Evolutionary conservation across 1,140 invertebrate genomes (phyloP).

Genomic region (Eufriesea mexicana): DNA sequence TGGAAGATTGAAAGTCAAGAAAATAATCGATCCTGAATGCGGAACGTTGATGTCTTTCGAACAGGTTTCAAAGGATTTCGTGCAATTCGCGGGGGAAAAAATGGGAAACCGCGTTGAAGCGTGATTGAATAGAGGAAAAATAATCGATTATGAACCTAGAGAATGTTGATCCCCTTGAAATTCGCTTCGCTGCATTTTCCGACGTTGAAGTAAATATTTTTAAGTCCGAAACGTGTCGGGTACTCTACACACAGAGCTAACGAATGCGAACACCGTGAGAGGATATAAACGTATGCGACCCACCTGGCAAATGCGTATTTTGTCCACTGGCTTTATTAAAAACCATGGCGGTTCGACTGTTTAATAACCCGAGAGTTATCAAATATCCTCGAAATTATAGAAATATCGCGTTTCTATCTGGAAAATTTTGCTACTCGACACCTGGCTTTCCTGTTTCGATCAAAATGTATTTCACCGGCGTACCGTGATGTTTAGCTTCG

Average conservation of each 20-base stretch:
- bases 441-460: background rate
- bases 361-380: background rate
- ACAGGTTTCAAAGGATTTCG: slow-evolving; percentile 37
- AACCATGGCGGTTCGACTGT: background rate
- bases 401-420: too few relatives aligned
- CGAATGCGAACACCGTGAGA: background rate
- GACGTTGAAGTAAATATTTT: slow-evolving; percentile 38
- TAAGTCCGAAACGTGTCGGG: slow-evolving; percentile 7
- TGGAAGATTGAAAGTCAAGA: background rate
- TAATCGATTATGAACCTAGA: slow-evolving; percentile 29
- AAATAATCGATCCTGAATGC: slow-evolving; percentile 21
- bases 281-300: background rate
- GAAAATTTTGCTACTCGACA: too few relatives aligned
- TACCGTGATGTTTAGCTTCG: too few relatives aligned
- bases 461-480: background rate
- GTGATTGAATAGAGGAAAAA: slow-evolving; percentile 37
- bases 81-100: slow-evolving; percentile 29
- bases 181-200: slow-evolving; percentile 20
- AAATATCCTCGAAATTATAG: background rate
- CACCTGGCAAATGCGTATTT: background rate
- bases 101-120: slow-evolving; percentile 21
- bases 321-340: background rate
- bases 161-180: slow-evolving; percentile 34
- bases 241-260: slow-evolving; percentile 10
- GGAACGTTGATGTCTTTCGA: slow-evolving; percentile 39